These are phyloP conservation scores for Morelia viridis DNA, from an alignment of 2,797 vertebrate genomes.

Conservation along the genomic window DNA sequence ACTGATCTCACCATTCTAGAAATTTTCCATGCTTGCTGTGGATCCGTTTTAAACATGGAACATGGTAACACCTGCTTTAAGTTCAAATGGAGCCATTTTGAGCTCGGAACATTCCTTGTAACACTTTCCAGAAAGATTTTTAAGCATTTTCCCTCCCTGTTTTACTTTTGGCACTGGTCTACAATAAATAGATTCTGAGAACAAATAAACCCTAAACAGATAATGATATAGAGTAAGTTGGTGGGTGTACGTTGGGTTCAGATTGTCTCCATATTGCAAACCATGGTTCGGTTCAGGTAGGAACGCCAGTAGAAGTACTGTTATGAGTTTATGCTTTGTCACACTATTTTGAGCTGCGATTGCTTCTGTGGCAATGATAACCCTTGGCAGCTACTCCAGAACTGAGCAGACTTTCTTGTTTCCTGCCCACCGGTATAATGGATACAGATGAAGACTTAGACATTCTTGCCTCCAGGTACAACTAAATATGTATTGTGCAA, in stretches of 20 bases:
- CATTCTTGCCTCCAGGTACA: background rate
- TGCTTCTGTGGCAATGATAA: background rate
- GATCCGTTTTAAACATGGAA: background rate
- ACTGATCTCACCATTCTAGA: background rate
- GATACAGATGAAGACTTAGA: background rate
- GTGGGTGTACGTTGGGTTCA: background rate
- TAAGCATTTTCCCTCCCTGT: background rate
- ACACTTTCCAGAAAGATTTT: background rate
- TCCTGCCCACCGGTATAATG: background rate
- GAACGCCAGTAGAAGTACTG: background rate
- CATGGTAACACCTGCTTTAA: background rate
- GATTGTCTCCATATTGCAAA: background rate
- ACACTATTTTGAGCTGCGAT: background rate
- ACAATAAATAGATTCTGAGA: background rate
- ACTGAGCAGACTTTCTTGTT: background rate
- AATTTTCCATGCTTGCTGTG: background rate
- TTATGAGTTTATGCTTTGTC: background rate
- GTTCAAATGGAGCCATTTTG: background rate
- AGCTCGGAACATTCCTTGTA: background rate
- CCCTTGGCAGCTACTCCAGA: background rate
- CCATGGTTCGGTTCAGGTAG: background rate
- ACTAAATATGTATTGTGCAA: background rate
- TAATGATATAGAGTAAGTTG: background rate
- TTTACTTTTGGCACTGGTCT: background rate
- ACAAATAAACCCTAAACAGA: background rate